Evolutionary conservation across 2,113 vertebrate species (phyloP).

Genomic region (Propithecus coquereli): DNA sequence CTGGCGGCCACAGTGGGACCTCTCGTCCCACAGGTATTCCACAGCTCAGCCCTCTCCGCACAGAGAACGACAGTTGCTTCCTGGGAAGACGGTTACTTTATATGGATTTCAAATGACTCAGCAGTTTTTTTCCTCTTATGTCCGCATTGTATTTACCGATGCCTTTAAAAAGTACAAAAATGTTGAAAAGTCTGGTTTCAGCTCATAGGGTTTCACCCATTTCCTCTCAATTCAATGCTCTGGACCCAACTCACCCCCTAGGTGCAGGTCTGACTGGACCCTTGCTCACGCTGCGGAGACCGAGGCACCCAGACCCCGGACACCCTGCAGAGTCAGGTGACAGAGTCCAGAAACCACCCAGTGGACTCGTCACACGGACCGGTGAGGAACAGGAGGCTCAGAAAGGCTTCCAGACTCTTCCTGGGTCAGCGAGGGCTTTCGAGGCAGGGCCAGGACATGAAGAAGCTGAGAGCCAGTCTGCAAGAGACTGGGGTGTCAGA

Average conservation of each 20-base stretch:
- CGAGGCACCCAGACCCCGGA: fast-evolving
- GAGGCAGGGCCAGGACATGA: too few relatives aligned
- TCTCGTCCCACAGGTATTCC: fast-evolving
- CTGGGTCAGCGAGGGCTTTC: fast-evolving
- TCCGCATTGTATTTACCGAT: fast-evolving
- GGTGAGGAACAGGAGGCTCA: fast-evolving
- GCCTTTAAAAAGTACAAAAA: too few relatives aligned
- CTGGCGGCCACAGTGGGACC: fast-evolving
- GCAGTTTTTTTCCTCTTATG: not conserved
- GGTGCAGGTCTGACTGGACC: not conserved
- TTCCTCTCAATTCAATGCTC: not conserved
- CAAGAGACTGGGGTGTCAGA: not conserved
- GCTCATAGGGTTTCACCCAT: not conserved
- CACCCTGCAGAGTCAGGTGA: fast-evolving
- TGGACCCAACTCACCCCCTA: fast-evolving
- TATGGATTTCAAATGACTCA: fast-evolving
- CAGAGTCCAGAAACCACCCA: not conserved
- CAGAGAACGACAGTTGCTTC: not conserved
- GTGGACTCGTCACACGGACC: fast-evolving
- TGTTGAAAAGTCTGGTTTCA: not conserved
- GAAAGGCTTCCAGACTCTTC: fast-evolving
- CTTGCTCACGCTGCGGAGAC: too few relatives aligned
- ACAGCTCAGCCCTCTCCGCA: not conserved
- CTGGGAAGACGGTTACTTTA: fast-evolving
- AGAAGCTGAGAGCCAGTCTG: fast-evolving